Evolutionary conservation across 2,888 invertebrate genomes (phyloP), one percentile per base, ranked within the genome.

Genomic region (Drosophila mettleri): DNA sequence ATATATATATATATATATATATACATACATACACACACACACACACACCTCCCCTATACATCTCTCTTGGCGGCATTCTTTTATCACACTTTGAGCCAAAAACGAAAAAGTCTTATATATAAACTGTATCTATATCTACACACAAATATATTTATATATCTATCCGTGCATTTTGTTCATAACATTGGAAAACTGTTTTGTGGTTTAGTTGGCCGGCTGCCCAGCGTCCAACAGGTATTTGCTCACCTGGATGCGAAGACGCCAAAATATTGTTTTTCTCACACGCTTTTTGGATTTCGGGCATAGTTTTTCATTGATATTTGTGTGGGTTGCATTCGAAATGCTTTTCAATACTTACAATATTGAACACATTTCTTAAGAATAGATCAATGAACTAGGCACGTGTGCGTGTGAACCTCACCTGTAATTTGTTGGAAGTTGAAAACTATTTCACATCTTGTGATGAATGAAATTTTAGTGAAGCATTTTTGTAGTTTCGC

Each of bases 31-130:
- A 20, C 29, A 24, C n/a, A 48, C 22, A 22, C 33, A 20, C 16
- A 36, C 36, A 38, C n/a, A 6, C 38, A 33, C 33, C 45, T 29
- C 45, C n/a, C 18, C 27, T 20, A 31, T 14, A n/a, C 39, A 24
- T 7, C 24, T 16, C 24, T 16, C 22, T 58, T 61, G 58, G 65
- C 74, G 66, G 74, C 74, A 76, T 76, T 76, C 77, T 76, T 76
- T 76, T 60, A 74, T 76, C 77, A 76, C 66, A 58, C 60, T 54
- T 70, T 58, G 60, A 36, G 52, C 46, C 29, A 63, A 48, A 51
- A 33, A 49, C 36, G 46, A 49, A 10, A 24, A 48, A 18, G 0
- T 41, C 20, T 41, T 41, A 41, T 49, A 34, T 20, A 22, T 34
- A 22, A 16, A 34, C 0, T 16, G 43, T 9, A 12, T 33, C 16